These are phyloP conservation scores for Phragmatobia fuliginosa DNA, from an alignment of 2,888 invertebrate species.

Conservation along the genomic window DNA sequence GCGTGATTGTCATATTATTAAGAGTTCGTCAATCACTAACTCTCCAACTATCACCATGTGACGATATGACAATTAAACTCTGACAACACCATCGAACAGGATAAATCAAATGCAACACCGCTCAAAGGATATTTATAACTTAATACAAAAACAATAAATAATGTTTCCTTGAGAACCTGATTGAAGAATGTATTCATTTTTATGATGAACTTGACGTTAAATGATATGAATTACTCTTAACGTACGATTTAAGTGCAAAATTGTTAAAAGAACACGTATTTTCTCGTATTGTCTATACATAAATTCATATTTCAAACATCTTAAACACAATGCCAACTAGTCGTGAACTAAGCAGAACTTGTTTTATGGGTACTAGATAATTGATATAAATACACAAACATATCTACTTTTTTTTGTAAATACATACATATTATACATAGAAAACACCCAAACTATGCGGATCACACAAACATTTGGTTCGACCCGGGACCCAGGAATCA, in stretches of 20 bases:
- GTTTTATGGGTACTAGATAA: no score
- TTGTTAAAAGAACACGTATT: neutral
- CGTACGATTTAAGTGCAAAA: neutral
- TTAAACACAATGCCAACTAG: no score
- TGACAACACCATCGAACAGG: constrained; percentile 8
- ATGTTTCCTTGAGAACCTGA: constrained; percentile 37
- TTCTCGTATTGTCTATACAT: no score
- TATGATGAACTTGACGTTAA: constrained; percentile 1
- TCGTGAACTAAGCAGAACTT: no score
- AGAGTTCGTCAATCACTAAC: neutral
- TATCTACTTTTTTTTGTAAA: no score
- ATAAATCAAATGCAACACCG: neutral
- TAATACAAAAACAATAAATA: constrained; percentile 19
- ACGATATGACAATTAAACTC: neutral
- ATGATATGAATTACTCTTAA: neutral
- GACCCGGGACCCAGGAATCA: no score
- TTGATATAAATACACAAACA: no score
- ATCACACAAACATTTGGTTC: no score
- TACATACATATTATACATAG: no score
- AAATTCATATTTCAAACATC: no score
- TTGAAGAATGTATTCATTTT: constrained; percentile 18
- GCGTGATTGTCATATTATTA: no score
- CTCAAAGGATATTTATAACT: constrained; percentile 12
- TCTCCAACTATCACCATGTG: neutral
- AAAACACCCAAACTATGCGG: no score